phyloP scores from a whole-genome alignment of 2,113 vertebrate genomes.

The Falco punctatus region DNA sequence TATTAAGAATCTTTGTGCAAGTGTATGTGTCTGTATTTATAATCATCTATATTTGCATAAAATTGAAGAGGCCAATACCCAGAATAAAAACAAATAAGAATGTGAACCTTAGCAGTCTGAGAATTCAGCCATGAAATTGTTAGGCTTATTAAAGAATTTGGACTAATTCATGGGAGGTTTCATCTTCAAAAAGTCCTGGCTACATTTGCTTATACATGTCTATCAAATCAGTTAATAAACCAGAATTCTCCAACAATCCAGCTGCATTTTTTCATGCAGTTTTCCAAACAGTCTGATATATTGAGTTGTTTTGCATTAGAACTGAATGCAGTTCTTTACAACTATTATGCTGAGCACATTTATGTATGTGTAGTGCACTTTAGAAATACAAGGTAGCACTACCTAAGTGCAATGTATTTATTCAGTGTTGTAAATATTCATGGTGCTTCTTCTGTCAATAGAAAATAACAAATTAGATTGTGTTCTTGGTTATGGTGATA shows the following conservation, averaged over 20 bases:
- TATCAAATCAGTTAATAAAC: not conserved
- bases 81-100: not conserved
- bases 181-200: not conserved
- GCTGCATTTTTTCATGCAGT: not conserved
- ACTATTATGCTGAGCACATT: not conserved
- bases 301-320: not conserved
- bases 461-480: constrained; percentile 28
- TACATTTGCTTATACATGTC: not conserved
- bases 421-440: constrained; percentile 43
- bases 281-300: not conserved
- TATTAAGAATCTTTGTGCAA: constrained; percentile 24
- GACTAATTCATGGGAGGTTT: not conserved
- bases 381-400: constrained; percentile 1
- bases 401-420: not conserved
- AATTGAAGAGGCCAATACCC: not conserved
- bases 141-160: constrained; percentile 13
- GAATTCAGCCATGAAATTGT: not conserved
- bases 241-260: not conserved
- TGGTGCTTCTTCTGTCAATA: constrained; percentile 13
- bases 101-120: not conserved
- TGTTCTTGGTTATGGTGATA: not conserved
- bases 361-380: not conserved
- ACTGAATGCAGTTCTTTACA: not conserved
- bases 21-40: constrained; percentile 17
- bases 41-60: constrained; percentile 42